Conservation (phyloP, 2,113 vertebrate genomes). For the Platysternon megacephalum region DNA sequence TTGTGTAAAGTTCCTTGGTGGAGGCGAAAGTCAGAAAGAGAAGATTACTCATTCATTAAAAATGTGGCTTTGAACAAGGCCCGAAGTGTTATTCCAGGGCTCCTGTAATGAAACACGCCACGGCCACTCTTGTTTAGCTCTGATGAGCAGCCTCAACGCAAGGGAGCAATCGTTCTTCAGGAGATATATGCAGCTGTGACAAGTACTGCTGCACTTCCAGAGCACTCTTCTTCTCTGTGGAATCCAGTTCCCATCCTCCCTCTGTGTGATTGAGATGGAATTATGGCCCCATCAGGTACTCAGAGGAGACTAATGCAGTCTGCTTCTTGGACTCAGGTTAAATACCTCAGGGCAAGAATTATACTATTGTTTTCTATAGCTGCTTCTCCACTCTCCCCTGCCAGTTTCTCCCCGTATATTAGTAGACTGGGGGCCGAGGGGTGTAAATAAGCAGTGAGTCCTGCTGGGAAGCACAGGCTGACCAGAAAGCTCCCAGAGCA, state of each 20-base stretch:
- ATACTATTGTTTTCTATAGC: not conserved
- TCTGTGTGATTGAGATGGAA: not conserved
- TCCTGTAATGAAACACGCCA: not conserved
- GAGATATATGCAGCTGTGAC: fast-evolving
- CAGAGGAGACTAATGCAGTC: not conserved
- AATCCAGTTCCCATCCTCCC: no score
- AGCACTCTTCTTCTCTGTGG: not conserved
- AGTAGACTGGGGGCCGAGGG: not conserved
- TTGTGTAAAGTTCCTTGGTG: not conserved
- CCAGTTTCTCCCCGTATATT: not conserved
- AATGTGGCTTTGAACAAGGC: constrained; percentile 23
- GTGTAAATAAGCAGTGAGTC: not conserved
- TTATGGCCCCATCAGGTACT: fast-evolving
- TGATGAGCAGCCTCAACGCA: not conserved
- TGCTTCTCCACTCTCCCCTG: not conserved
- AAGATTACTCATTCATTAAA: constrained; percentile 46
- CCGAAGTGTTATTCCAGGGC: constrained; percentile 25
- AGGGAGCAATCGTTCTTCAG: not conserved
- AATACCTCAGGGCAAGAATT: not conserved
- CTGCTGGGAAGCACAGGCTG: not conserved
- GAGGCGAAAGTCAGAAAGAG: not conserved
- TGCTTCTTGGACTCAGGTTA: not conserved
- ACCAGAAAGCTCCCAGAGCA: not conserved
- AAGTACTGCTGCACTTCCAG: fast-evolving
- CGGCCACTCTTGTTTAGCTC: not conserved